Evolutionary conservation across 2,797 vertebrate species (phyloP), one percentile per base, ranked within the genome.

Genomic region (Xenops minutus): DNA sequence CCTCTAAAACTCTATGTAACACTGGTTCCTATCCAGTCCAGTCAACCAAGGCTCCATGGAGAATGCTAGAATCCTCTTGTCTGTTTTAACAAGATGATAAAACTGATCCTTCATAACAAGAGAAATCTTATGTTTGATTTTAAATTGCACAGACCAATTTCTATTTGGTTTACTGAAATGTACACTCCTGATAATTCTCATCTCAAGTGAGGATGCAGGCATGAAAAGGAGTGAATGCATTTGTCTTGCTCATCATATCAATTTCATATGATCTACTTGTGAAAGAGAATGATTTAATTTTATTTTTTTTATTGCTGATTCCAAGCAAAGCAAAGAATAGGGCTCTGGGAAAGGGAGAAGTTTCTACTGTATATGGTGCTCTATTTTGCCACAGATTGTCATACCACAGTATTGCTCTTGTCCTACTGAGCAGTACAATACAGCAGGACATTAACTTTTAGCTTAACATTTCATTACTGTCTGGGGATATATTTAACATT

Each of bases 401-500:
- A 61, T 44, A 37, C 6, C 27, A 34, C 10, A 58, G 18, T 58
- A 51, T 12, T 92, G 14, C 9, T 84, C 44, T 54, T 75, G 44
- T 76, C 67, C 66, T 69, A 34, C 68, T 55, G 55, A 93, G 39
- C 41, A 78, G n/a, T 26, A 27, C 46, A 78, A 55, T 62, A 81
- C 26, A 80, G 49, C 22, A 88, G 81, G 43, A 44, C 39, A 62
- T 81, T 94, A 88, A 81, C 73, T 95, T 95, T 89, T 86, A 85
- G 69, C 89, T 85, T 89, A 83, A 71, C 23, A 34, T 36, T 90
- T 81, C 81, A 92, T 24, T 88, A 64, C n/a, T 75, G 17, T 75
- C 76, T 69, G 39, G 73, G 79, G 66, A 93, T 94, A 61, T 83
- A 79, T 62, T 94, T 92, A 90, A 94, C 30, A 66, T 90, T 89